Evolutionary conservation across 2,113 vertebrate genomes (phyloP).

Genomic region (Coracopsis vasa): DNA sequence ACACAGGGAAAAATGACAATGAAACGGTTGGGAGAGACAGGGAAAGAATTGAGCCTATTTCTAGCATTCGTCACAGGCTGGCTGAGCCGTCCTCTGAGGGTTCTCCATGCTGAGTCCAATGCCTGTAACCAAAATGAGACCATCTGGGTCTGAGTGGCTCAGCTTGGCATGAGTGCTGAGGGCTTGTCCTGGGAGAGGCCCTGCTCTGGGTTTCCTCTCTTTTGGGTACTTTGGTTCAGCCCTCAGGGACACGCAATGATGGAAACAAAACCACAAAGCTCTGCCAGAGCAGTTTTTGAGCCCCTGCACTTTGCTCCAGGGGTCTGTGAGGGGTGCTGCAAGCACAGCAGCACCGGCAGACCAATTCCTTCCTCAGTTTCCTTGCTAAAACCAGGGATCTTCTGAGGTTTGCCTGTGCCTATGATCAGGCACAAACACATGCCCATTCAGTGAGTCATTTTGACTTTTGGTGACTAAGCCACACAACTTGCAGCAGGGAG

Average conservation of each 20-base stretch:
- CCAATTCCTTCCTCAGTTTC: neutral
- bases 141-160: neutral
- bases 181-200: neutral
- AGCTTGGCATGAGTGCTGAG: neutral
- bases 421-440: neutral
- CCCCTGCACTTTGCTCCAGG: neutral
- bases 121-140: neutral
- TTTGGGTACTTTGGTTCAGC: neutral
- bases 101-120: neutral
- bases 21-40: neutral
- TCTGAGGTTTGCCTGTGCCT: neutral
- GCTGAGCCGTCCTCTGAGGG: neutral
- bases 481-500: neutral
- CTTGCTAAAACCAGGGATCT: neutral
- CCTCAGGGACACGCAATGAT: neutral
- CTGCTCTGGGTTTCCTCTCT: neutral
- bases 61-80: neutral
- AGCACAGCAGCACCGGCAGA: neutral
- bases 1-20: neutral
- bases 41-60: neutral
- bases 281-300: neutral
- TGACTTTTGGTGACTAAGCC: neutral
- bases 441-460: neutral
- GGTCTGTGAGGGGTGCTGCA: neutral
- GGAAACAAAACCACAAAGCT: neutral